Percentiles rank a stretch among this genome's conserved stretches.
phyloP scores from a whole-genome alignment of 2,113 vertebrate species.

The Capreolus pygargus region DNA sequence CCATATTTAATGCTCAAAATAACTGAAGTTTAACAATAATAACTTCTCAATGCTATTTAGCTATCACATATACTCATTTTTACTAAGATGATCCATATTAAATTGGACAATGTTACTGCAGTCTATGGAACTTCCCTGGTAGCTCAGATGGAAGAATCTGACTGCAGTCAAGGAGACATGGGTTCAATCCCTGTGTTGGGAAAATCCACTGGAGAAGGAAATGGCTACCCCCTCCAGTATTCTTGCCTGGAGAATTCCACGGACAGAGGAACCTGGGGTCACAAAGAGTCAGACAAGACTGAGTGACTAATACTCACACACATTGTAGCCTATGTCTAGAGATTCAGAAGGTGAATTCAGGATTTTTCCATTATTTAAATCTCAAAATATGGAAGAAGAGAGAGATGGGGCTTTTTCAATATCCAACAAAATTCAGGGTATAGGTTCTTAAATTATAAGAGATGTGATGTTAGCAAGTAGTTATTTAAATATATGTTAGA shows the following conservation, averaged over 20 bases:
- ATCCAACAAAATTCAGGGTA: not conserved
- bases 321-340: not conserved
- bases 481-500: not conserved
- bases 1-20: not conserved
- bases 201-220: not conserved
- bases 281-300: not conserved
- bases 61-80: not conserved
- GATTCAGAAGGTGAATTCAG: not conserved
- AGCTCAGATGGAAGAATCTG: not conserved
- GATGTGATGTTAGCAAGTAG: not conserved
- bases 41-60: not conserved
- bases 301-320: not conserved
- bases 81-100: not conserved
- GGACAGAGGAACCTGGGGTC: not conserved
- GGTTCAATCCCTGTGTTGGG: not conserved
- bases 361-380: not conserved
- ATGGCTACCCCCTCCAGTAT: not conserved
- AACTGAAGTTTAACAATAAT: not conserved
- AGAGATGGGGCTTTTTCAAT: not conserved
- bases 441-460: not conserved
- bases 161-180: not conserved
- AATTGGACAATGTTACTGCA: not conserved
- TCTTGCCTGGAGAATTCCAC: not conserved
- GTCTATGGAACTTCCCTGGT: not conserved
- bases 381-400: not conserved